phyloP scores from a whole-genome alignment of 64 coral and sea anemone genomes.

The Montipora capricornis region DNA sequence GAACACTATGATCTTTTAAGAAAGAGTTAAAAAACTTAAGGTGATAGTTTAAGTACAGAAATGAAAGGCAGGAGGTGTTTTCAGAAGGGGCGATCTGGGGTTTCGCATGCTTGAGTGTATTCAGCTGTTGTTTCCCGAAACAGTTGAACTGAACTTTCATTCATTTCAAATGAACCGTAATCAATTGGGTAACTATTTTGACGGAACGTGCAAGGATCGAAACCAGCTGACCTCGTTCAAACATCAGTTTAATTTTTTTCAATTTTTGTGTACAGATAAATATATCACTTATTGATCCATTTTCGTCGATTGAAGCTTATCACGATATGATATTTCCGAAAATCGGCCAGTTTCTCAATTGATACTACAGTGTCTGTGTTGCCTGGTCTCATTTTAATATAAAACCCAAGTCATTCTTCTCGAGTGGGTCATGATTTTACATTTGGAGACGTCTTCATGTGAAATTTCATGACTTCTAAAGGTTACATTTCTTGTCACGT shows the following conservation, averaged over 20 bases:
- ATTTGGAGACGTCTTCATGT: background rate
- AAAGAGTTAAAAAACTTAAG: background rate
- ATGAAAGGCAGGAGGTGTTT: conserved; percentile 44
- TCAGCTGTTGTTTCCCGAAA: background rate
- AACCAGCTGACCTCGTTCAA: background rate
- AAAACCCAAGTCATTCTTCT: background rate
- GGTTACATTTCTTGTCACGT: background rate
- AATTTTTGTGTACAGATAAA: background rate
- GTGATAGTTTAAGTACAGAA: background rate
- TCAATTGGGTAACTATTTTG: background rate
- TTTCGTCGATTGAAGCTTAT: no score
- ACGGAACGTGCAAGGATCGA: background rate
- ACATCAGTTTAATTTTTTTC: background rate
- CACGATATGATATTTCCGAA: background rate
- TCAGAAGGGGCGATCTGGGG: background rate
- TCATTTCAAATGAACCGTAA: conserved; percentile 22
- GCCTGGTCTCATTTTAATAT: background rate
- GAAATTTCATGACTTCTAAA: background rate
- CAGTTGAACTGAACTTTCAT: background rate
- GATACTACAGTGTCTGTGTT: background rate
- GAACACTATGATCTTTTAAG: background rate
- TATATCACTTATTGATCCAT: no score
- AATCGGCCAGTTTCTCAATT: background rate
- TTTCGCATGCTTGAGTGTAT: background rate
- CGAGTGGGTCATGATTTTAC: no score